Percentiles rank a stretch among this genome's conserved stretches.
Evolutionary conservation across 2,888 invertebrate species (phyloP).

Genomic region (Calameuta pallipes): DNA sequence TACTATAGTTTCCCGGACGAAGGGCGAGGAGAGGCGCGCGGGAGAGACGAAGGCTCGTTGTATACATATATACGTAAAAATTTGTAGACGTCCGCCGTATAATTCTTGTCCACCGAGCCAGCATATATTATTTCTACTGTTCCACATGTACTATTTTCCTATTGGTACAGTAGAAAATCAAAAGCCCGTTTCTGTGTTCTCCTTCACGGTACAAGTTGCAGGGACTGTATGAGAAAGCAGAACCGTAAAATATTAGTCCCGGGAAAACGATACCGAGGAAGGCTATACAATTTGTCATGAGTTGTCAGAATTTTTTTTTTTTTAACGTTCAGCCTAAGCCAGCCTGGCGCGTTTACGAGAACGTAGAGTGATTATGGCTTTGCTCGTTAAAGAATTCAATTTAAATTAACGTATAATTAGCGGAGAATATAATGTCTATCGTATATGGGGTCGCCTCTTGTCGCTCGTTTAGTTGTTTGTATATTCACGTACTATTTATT

Average conservation of each 20-base stretch:
- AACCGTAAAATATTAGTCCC: background rate
- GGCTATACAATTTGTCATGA: slow-evolving; percentile 47
- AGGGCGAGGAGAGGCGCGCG: background rate
- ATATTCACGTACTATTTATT: background rate
- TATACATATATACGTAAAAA: background rate
- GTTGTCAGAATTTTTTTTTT: slow-evolving; percentile 39
- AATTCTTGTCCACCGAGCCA: background rate
- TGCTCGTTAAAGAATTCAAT: background rate
- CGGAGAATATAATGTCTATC: background rate
- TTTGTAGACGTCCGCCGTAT: background rate
- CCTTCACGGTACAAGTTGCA: background rate
- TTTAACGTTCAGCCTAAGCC: background rate
- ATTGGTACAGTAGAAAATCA: background rate
- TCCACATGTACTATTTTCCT: background rate
- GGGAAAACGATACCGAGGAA: background rate
- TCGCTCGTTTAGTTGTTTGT: background rate
- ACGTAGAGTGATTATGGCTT: background rate
- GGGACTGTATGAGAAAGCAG: background rate
- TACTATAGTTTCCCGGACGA: slow-evolving; percentile 14
- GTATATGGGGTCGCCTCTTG: background rate
- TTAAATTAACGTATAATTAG: background rate
- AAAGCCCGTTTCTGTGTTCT: background rate
- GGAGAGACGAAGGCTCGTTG: background rate
- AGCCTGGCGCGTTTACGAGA: background rate
- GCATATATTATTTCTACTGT: background rate